Evolutionary conservation across 2,113 vertebrate species (phyloP).

Genomic region (Cricetomys ansorgei): DNA sequence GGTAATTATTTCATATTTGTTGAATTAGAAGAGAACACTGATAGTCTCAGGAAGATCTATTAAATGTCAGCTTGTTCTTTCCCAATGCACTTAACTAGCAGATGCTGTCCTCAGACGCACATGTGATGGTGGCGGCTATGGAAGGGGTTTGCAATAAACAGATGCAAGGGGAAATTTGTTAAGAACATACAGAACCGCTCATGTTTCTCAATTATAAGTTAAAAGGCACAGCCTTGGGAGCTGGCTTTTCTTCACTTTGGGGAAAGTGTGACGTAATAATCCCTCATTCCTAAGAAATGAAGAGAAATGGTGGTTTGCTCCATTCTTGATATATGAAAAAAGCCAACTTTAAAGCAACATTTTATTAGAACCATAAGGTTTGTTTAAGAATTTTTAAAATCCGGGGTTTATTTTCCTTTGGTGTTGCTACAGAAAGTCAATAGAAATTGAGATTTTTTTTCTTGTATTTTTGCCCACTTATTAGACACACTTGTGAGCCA

Average conservation of each 20-base stretch:
- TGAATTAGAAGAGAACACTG: conserved; percentile 51
- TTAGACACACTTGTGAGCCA: conserved; percentile 86
- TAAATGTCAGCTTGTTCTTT: conserved; percentile 50
- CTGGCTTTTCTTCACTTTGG: conserved; percentile 75
- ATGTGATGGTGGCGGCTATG: conserved; percentile 8
- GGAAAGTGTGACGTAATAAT: conserved; percentile 83
- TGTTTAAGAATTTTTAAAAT: conserved; percentile 86
- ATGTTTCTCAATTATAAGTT: conserved; percentile 68
- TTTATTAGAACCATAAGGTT: conserved; percentile 88
- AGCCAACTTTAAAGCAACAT: conserved; percentile 81
- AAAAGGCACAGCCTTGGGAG: conserved; percentile 79
- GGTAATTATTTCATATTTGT: conserved; percentile 59
- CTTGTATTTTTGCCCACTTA: conserved; percentile 84
- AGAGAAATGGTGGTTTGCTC: conserved; percentile 75
- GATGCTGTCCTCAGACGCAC: conserved; percentile 31
- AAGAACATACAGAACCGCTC: conserved; percentile 32
- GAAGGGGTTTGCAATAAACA: conserved; percentile 13
- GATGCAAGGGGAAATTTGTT: conserved; percentile 34
- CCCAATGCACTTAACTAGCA: neutral
- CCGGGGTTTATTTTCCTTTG: conserved; percentile 88
- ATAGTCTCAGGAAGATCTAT: conserved; percentile 53
- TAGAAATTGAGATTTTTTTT: conserved; percentile 85
- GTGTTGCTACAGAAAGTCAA: conserved; percentile 85
- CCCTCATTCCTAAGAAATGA: conserved; percentile 77
- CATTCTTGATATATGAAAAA: conserved; percentile 73